Base-by-base conservation (phyloP, 1,140 invertebrate species). In the Eupeodes corollae region DNA sequence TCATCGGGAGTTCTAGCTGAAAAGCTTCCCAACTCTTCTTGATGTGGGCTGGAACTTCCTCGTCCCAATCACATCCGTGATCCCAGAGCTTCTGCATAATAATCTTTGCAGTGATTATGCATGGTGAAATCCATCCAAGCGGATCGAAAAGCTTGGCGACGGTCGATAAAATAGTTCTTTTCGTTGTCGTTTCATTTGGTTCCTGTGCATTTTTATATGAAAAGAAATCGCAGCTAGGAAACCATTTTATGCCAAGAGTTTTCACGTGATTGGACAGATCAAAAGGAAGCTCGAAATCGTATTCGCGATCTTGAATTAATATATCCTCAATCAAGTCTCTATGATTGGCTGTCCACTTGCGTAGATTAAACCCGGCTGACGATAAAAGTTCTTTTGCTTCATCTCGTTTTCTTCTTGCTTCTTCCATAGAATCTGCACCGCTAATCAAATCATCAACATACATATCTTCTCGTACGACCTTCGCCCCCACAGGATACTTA, bases 91-190 rank as follows among this genome's bases (percentile, higher is more conserved):
- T 35, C 47, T 72, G 68, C 44, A 74, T 56, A 9, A 73, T 46
- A 6, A 67, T 34, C 54, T 74, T 74, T 3, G 62, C 54, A 15
- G 43, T 48, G 2, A 61, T 53, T 3, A 56, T 53, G 6, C 67
- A 38, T 5, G 70, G 66, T 1, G 59, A 48, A 1, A 71, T 16
- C 53, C 63, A 65, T 1, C 69, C 68, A 6, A 72, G 31, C 1
- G 69, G 70, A 50, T 73, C 70, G 52, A 63, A 73, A 21, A 74
- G 48, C 14, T 56, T 58, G 2, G 59, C 56, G 1, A 67, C 59
- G 1, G 50, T 49, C 2, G 66, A 67, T 8, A 71, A 32, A 2
- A 69, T 19, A 3, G 32, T 16, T 19, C 68, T 43, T 55, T 70
- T 69, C 1, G 57, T 58, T 18, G 15, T 30, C 33, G 9, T 60